Evolutionary conservation across 2,888 invertebrate genomes (phyloP).

Genomic region (Idaea biselata): DNA sequence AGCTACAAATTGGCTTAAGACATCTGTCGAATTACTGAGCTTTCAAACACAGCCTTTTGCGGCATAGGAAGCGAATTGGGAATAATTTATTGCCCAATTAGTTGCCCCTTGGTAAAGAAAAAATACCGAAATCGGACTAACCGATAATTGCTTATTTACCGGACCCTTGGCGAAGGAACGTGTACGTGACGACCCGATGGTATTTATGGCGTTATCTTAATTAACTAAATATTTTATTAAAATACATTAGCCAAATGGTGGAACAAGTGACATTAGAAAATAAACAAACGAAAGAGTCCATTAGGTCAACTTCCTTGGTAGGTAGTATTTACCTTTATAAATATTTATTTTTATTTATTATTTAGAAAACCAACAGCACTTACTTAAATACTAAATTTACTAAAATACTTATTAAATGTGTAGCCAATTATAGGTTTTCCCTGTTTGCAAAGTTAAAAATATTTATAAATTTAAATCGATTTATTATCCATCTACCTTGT

Average conservation of each 20-base stretch:
- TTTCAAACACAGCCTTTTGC: slow-evolving; percentile 38
- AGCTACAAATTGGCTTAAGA: slow-evolving; percentile 22
- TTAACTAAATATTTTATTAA: slow-evolving; percentile 20
- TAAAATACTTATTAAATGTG: too few species aligned
- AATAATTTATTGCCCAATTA: slow-evolving; percentile 66
- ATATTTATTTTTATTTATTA: too few species aligned
- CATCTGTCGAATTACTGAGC: slow-evolving; percentile 39
- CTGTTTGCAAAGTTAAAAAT: too few species aligned
- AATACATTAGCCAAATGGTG: neutral
- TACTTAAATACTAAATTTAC: too few species aligned
- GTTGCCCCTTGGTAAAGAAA: slow-evolving; percentile 43
- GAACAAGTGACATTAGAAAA: neutral
- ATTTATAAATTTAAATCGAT: too few species aligned
- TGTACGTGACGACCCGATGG: slow-evolving; percentile 13
- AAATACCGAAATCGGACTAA: slow-evolving; percentile 52
- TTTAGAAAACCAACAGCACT: too few species aligned
- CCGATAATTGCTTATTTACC: slow-evolving; percentile 65
- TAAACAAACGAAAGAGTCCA: neutral
- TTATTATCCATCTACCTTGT: too few species aligned
- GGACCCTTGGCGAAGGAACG: slow-evolving; percentile 22
- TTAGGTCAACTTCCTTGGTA: neutral
- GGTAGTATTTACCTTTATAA: too few species aligned
- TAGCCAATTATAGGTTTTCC: too few species aligned
- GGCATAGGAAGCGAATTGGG: slow-evolving; percentile 46
- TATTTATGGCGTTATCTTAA: slow-evolving; percentile 37